Percentiles rank a stretch among this genome's conserved stretches.
These are phyloP conservation scores for Brachionus rotundiformis DNA, from an alignment of 1,140 invertebrate genomes.

Conservation along the genomic window DNA sequence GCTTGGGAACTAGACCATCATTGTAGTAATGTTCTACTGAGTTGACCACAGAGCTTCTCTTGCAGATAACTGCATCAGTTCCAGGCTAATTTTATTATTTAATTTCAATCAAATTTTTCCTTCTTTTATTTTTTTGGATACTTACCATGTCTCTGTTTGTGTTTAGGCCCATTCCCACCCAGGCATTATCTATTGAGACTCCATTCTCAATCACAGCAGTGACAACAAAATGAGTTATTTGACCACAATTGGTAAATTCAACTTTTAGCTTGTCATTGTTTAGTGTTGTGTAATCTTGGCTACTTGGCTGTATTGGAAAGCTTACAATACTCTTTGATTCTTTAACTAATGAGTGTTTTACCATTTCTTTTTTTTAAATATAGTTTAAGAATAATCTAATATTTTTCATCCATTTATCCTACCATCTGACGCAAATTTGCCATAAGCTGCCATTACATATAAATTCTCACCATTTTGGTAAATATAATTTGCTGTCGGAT, in stretches of 20 bases:
- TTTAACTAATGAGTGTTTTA: neutral
- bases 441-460: neutral
- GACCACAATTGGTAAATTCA: no score
- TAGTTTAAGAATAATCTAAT: neutral
- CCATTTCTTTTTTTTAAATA: neutral
- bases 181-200: neutral
- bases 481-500: neutral
- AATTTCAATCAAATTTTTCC: neutral
- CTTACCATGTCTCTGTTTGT: constrained; percentile 7
- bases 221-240: no score
- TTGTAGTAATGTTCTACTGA: constrained; percentile 10
- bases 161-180: neutral
- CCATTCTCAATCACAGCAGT: neutral
- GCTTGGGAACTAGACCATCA: neutral
- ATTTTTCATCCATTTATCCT: neutral
- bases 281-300: no score
- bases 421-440: neutral
- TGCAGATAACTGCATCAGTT: neutral
- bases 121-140: neutral
- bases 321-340: neutral
- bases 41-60: neutral
- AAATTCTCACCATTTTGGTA: constrained; percentile 3
- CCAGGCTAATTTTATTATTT: neutral
- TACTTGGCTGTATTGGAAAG: neutral
- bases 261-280: no score